Evolutionary conservation across 2,888 invertebrate species (phyloP).

Genomic region (Idaea dimidiata): DNA sequence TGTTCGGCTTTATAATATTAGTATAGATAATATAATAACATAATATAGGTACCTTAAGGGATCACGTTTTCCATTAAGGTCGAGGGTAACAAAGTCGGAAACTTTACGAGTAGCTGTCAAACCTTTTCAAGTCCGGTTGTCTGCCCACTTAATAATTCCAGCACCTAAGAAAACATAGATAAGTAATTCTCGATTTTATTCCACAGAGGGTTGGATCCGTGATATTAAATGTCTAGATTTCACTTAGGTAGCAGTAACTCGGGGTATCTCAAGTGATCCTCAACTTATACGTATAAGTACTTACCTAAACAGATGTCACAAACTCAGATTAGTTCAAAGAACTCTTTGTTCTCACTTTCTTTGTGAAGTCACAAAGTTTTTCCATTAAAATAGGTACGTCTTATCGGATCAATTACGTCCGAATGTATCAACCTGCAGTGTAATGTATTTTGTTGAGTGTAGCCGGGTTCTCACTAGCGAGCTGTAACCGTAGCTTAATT

Average conservation of each 20-base stretch:
- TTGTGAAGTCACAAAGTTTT: not conserved
- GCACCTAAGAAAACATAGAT: not conserved
- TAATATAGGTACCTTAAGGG: not conserved
- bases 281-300: not conserved
- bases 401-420: not conserved
- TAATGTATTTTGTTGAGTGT: no score
- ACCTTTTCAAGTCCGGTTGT: constrained; percentile 1
- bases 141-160: not conserved
- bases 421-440: not conserved
- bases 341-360: not conserved
- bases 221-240: not conserved
- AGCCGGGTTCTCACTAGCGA: no score
- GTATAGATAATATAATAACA: no score
- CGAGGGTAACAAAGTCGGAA: not conserved
- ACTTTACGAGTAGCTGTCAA: not conserved
- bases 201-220: not conserved
- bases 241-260: not conserved
- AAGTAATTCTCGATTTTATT: not conserved
- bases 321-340: not conserved
- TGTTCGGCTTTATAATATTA: no score
- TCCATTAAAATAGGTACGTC: not conserved
- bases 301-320: not conserved
- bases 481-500: no score
- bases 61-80: not conserved
- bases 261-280: not conserved